Conservation (phyloP, 2,113 vertebrate genomes). For the Microtus montanus region DNA sequence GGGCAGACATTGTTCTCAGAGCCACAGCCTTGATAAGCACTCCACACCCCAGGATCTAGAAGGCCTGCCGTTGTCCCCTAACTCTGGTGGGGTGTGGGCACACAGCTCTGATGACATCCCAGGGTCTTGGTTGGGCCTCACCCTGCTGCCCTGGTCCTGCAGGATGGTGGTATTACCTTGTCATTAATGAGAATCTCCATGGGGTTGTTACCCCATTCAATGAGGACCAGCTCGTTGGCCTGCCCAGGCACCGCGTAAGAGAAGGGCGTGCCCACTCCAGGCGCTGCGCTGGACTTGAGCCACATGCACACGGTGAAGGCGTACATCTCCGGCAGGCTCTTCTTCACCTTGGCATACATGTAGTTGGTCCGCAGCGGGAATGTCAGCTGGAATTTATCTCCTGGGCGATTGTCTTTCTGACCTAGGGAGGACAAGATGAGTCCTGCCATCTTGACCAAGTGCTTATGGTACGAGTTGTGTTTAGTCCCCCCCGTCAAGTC, state of each 20-base stretch:
- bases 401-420: conserved; percentile 93
- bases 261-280: conserved; percentile 95
- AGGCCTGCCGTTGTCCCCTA: not conserved
- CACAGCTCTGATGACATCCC: not conserved
- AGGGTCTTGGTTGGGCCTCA: fast-evolving
- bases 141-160: fast-evolving
- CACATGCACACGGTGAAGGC: conserved; percentile 97
- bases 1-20: not conserved
- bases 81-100: not conserved
- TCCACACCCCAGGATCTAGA: not conserved
- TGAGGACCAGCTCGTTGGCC: conserved; percentile 97
- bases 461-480: not conserved
- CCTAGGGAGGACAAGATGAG: conserved; percentile 82
- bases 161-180: conserved; percentile 87
- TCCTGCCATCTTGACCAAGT: not conserved
- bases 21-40: too few species aligned
- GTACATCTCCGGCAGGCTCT: conserved; percentile 97
- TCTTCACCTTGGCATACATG: conserved; percentile 98
- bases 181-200: conserved; percentile 99
- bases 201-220: conserved; percentile 98
- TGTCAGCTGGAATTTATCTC: conserved; percentile 96
- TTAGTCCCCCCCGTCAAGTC: not conserved
- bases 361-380: conserved; percentile 98
- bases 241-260: conserved; percentile 96
- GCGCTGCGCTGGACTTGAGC: conserved; percentile 96